These are phyloP conservation scores for Prionace glauca DNA, from an alignment of 2,797 vertebrate species.

Conservation along the genomic window DNA sequence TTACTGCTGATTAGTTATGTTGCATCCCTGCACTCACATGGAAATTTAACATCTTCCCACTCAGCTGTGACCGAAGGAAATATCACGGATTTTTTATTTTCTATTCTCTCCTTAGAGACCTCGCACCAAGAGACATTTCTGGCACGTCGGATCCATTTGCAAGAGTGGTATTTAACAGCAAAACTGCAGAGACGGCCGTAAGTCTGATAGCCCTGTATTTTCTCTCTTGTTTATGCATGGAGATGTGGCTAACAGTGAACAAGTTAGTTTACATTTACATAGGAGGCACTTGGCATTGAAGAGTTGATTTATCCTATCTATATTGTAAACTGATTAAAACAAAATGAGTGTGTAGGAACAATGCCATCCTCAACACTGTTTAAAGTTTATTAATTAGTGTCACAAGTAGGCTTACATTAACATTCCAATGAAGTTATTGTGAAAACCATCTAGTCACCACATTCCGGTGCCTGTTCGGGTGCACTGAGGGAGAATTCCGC, in stretches of 20 bases:
- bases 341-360: neutral
- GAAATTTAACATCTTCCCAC: neutral
- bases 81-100: neutral
- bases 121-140: constrained; percentile 76
- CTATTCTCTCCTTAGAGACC: constrained; percentile 58
- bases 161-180: constrained; percentile 73
- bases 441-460: too few relatives aligned
- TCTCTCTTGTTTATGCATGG: neutral
- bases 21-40: neutral
- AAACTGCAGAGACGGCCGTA: constrained; percentile 75
- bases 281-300: neutral
- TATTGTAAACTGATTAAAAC: neutral
- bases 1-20: neutral
- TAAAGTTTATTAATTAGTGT: too few relatives aligned
- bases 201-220: constrained; percentile 49
- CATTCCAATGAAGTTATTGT: too few relatives aligned
- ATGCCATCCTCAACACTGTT: neutral
- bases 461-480: too few relatives aligned
- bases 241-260: neutral
- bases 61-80: neutral
- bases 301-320: neutral
- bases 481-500: too few relatives aligned
- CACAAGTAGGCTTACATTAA: too few relatives aligned
- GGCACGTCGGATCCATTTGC: constrained; percentile 86
- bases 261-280: neutral